These are phyloP conservation scores for Isaurus tuberculatus DNA, from an alignment of 92 coral and sea anemone species.

Conservation along the genomic window DNA sequence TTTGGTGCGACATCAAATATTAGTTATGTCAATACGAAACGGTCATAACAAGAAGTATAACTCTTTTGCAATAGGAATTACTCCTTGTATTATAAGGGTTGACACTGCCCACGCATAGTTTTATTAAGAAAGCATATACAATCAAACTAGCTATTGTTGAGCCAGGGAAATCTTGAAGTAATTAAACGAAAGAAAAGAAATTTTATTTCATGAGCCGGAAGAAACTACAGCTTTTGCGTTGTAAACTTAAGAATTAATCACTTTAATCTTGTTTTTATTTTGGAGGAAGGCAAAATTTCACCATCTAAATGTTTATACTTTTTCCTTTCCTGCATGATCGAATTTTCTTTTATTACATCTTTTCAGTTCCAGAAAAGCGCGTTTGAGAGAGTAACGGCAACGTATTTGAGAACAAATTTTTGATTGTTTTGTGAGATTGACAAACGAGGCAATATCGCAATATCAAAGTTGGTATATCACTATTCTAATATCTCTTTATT, in stretches of 20 bases:
- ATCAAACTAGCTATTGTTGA: conserved; percentile 3
- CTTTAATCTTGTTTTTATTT: conserved; percentile 37
- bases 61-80: conserved; percentile 20
- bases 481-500: conserved; percentile 40
- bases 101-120: conserved; percentile 18
- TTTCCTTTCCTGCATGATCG: conserved; percentile 17
- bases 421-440: conserved; percentile 49
- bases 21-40: conserved; percentile 35
- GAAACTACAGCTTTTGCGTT: conserved; percentile 1
- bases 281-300: conserved; percentile 32
- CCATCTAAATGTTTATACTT: background rate
- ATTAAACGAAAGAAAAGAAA: conserved; percentile 13
- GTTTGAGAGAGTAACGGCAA: conserved; percentile 47
- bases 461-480: conserved; percentile 49
- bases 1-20: conserved; percentile 30
- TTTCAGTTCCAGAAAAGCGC: too few relatives aligned
- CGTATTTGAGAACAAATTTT: conserved; percentile 27
- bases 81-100: background rate
- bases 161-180: conserved; percentile 1
- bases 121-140: conserved; percentile 7
- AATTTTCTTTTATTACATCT: conserved; percentile 32
- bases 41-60: conserved; percentile 27
- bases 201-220: conserved; percentile 30
- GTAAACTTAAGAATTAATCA: conserved; percentile 33
- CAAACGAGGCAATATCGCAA: conserved; percentile 49